Conservation (phyloP, 2,888 invertebrate genomes). For the Steinernema carpocapsae region DNA sequence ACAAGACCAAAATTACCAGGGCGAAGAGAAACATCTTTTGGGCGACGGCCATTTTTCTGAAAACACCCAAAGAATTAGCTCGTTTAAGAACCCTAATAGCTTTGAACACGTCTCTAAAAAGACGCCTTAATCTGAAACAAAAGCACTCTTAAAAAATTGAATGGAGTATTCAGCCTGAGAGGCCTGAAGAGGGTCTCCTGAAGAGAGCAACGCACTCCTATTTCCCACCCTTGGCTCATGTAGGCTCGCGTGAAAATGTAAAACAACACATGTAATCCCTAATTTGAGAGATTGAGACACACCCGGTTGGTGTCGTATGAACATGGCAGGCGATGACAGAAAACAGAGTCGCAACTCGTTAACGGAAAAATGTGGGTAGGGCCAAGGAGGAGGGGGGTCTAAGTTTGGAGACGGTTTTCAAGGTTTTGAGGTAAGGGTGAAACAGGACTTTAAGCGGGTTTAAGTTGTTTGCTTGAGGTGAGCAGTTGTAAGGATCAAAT, state of each 20-base stretch:
- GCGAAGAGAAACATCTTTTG: not conserved
- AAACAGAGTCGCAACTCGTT: too few relatives aligned
- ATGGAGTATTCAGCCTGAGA: not conserved
- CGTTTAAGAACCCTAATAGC: not conserved
- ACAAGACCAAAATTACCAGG: not conserved
- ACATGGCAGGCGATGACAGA: too few relatives aligned
- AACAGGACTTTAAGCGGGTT: too few relatives aligned
- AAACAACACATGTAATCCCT: conserved; percentile 16
- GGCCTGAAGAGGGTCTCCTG: not conserved
- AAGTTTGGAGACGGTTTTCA: too few relatives aligned
- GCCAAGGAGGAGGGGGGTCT: too few relatives aligned
- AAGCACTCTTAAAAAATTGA: not conserved
- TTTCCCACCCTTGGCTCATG: not conserved
- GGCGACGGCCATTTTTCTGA: not conserved
- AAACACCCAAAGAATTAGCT: not conserved
- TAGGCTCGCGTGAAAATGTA: not conserved
- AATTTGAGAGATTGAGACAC: conserved; percentile 10
- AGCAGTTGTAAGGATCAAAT: too few relatives aligned
- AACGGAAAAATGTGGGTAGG: too few relatives aligned
- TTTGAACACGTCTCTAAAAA: not conserved
- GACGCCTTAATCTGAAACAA: not conserved
- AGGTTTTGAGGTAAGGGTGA: too few relatives aligned
- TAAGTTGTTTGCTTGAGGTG: too few relatives aligned
- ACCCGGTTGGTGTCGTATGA: too few relatives aligned
- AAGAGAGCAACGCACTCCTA: not conserved